These are phyloP conservation scores for Ceraclea dissimilis DNA, from an alignment of 2,888 invertebrate species.

Conservation along the genomic window DNA sequence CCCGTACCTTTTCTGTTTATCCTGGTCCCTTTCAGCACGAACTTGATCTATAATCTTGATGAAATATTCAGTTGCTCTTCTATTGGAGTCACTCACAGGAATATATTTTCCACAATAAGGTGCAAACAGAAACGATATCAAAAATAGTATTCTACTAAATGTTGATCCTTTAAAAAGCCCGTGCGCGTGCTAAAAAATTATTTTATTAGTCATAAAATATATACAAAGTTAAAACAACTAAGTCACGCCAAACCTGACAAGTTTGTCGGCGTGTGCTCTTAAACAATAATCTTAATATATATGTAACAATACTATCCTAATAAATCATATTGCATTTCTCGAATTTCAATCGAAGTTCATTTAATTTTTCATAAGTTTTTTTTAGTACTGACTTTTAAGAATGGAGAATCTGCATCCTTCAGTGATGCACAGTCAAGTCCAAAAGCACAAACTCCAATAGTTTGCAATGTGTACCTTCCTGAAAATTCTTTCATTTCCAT, in stretches of 20 bases:
- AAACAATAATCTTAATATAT: too few relatives aligned
- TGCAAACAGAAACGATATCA: neutral
- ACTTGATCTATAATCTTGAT: neutral
- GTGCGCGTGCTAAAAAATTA: neutral
- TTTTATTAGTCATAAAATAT: too few relatives aligned
- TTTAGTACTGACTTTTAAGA: conserved; percentile 37
- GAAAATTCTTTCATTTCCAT: conserved; percentile 50
- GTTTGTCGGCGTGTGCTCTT: too few relatives aligned
- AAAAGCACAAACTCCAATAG: conserved; percentile 51
- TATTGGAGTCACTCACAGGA: neutral
- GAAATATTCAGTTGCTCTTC: neutral
- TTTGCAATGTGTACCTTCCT: conserved; percentile 49
- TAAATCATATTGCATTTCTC: neutral
- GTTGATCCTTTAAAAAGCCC: neutral
- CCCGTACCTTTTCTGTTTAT: neutral
- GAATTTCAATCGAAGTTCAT: neutral
- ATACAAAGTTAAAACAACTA: too few relatives aligned
- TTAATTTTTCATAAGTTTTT: neutral
- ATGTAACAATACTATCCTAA: too few relatives aligned
- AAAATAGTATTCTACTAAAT: neutral
- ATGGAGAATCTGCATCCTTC: conserved; percentile 43
- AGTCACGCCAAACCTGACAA: too few relatives aligned
- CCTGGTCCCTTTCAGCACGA: neutral
- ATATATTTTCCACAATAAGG: neutral
- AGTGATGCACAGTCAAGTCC: conserved; percentile 47